Conservation (phyloP, 2,113 vertebrate genomes). For the Syngnathus floridae region DNA sequence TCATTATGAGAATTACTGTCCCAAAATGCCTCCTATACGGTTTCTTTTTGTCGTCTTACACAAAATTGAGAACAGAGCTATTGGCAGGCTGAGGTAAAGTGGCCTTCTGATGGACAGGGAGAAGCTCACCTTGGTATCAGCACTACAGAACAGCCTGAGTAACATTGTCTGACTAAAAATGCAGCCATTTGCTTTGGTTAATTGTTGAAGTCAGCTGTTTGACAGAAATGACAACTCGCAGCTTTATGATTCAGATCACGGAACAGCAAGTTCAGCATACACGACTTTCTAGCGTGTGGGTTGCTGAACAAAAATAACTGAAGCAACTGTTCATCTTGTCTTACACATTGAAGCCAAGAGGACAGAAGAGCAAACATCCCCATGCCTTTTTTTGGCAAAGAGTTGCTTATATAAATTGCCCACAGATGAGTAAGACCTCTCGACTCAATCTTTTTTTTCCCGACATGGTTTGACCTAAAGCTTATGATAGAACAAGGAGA, state of each 20-base stretch:
- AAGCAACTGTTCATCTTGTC: conserved; percentile 14
- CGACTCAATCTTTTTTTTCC: conserved; percentile 1
- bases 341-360: conserved; percentile 3
- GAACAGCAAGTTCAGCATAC: background rate
- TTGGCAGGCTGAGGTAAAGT: conserved; percentile 60
- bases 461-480: conserved; percentile 1
- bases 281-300: conserved; percentile 14
- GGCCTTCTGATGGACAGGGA: conserved; percentile 41
- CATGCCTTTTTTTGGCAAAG: conserved; percentile 20
- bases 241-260: background rate
- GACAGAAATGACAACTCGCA: background rate
- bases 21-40: conserved; percentile 21
- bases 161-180: conserved; percentile 6
- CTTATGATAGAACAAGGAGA: conserved; percentile 10
- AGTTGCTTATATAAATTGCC: conserved; percentile 22
- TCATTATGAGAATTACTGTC: background rate
- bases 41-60: conserved; percentile 44
- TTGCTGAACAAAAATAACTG: conserved; percentile 11
- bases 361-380: conserved; percentile 6
- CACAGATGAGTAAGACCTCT: conserved; percentile 28
- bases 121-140: background rate
- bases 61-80: conserved; percentile 54
- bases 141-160: background rate
- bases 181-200: background rate
- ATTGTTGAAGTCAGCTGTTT: background rate